Evolutionary conservation across 1,140 invertebrate species (phyloP), one percentile per base, ranked within the genome.

Genomic region (Cydia strobilella): DNA sequence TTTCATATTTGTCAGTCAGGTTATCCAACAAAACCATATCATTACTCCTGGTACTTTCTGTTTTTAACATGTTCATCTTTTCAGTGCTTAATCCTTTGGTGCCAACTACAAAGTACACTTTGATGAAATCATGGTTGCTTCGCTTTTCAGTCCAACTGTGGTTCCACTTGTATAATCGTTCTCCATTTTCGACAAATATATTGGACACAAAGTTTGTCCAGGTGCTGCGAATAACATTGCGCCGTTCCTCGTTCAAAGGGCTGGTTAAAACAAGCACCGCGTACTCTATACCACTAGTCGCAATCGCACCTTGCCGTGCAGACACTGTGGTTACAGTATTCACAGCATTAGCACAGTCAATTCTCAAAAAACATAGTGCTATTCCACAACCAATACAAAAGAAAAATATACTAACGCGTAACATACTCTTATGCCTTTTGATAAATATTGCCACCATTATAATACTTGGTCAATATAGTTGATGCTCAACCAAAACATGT

Each of bases 351-450:
- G 79, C 83, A 81, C 90, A 92, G 31, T 90, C 89, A 6, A 91
- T 78, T 31, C 77, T 79, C 45, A 89, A 72, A 20, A 90, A 88
- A 79, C 83, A 87, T 27, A 91, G 79, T 6, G 90, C 86, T 27
- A 90, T 75, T 45, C 80, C 81, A 82, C 88, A 91, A 54, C 90
- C 90, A 69, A 91, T 51, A 77, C 90, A 91, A 80, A 93, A 93
- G 73, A 89, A 89, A 62, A 91, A 85, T 62, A 90, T 73, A 79
- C 87, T 85, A 15, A 78, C 66, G 1, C 91, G 78, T 74, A 90
- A 82, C 86, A 91, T 90, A 65, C 65, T 85, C 83, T 77, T 89
- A 75, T 90, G 84, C 79, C 82, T 88, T 76, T 77, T 84, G 27
- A 86, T 48, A 62, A 79, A 81, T 25, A 79, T 72, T 54, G 66